Percentiles rank a stretch among this genome's conserved stretches.
Evolutionary conservation across 1,140 invertebrate species (phyloP).

Genomic region (Achatina immaculata): DNA sequence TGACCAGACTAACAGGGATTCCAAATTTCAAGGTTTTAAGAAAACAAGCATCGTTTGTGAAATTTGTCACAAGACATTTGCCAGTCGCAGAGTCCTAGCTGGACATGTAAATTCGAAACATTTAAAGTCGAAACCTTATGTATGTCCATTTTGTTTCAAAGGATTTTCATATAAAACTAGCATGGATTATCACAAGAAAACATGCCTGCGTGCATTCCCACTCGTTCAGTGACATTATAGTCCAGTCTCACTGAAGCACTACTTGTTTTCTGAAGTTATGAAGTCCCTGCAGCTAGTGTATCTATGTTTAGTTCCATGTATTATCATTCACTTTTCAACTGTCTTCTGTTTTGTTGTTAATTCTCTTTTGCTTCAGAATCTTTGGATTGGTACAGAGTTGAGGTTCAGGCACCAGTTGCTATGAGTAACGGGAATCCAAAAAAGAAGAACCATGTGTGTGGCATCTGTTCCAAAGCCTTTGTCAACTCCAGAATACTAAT

Average conservation of each 20-base stretch:
- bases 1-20: slow-evolving; percentile 1
- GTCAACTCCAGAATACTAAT: slow-evolving; percentile 29
- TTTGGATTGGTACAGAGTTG: slow-evolving; percentile 23
- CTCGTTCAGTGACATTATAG: background rate
- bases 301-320: background rate
- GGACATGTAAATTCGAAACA: slow-evolving; percentile 42
- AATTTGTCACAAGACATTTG: slow-evolving; percentile 28
- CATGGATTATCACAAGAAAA: slow-evolving; percentile 35
- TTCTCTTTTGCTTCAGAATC: slow-evolving; percentile 26
- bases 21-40: slow-evolving; percentile 13
- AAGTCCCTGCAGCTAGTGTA: background rate
- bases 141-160: slow-evolving; percentile 35
- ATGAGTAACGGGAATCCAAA: slow-evolving; percentile 15
- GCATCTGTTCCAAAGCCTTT: slow-evolving; percentile 32
- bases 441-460: slow-evolving; percentile 32
- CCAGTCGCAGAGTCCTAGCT: slow-evolving; percentile 17
- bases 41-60: slow-evolving; percentile 34
- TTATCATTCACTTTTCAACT: background rate
- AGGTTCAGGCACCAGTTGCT: background rate
- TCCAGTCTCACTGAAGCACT: background rate
- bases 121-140: slow-evolving; percentile 36
- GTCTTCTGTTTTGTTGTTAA: background rate
- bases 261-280: background rate
- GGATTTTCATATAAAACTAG: slow-evolving; percentile 41
- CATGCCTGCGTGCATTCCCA: slow-evolving; percentile 7